Conservation (phyloP, 1,140 invertebrate species). For the Lordiphosa stackelbergi region DNA sequence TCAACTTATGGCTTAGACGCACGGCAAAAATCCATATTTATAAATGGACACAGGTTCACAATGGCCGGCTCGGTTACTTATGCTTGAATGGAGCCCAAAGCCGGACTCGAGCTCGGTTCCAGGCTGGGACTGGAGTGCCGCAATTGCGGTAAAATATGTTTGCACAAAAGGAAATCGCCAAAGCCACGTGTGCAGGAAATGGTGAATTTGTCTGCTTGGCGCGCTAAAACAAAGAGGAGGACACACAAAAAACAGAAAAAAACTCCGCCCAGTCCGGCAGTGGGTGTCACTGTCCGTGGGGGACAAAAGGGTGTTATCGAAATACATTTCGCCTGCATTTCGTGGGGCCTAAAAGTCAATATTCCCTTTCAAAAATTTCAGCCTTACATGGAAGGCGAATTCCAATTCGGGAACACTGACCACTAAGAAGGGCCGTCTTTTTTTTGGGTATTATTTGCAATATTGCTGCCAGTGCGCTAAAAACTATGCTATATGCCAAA, state of each 20-base stretch:
- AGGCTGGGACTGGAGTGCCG: conserved; percentile 43
- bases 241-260: conserved; percentile 8
- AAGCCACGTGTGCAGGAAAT: conserved; percentile 72
- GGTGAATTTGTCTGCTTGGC: conserved; percentile 65
- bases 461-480: conserved; percentile 56
- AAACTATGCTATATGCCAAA: conserved; percentile 59
- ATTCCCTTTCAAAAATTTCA: neutral
- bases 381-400: neutral
- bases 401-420: conserved; percentile 14
- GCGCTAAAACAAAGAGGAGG: conserved; percentile 49
- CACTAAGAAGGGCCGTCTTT: conserved; percentile 14
- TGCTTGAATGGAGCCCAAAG: conserved; percentile 55
- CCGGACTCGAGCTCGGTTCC: conserved; percentile 5
- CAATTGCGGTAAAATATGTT: conserved; percentile 74
- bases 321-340: conserved; percentile 3
- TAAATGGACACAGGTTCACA: conserved; percentile 36
- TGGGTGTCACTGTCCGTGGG: neutral
- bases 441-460: conserved; percentile 48
- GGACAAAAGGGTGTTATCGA: neutral
- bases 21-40: conserved; percentile 54
- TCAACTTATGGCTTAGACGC: conserved; percentile 61
- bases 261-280: conserved; percentile 1
- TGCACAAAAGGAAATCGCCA: conserved; percentile 72
- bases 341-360: neutral
- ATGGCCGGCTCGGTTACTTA: conserved; percentile 47